These are phyloP conservation scores for Pseudocheirus occidentalis DNA, from an alignment of 2,797 vertebrate species.

Conservation along the genomic window DNA sequence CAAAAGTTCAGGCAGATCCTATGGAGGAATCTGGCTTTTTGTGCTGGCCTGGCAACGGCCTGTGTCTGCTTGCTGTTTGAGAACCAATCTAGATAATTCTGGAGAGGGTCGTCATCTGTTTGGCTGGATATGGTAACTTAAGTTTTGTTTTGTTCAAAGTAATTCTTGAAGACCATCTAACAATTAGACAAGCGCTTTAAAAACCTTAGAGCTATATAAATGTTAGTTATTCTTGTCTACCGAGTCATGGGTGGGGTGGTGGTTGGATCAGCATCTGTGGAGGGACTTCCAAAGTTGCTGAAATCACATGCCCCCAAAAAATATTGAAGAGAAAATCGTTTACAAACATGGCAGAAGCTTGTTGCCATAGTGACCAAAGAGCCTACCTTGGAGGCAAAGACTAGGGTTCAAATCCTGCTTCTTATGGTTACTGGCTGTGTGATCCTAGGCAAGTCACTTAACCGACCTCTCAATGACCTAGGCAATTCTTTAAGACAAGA, in stretches of 20 bases:
- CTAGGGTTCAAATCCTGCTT: neutral
- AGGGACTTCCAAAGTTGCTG: neutral
- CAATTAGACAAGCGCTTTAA: neutral
- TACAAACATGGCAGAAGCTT: neutral
- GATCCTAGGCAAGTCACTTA: neutral
- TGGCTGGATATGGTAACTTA: neutral
- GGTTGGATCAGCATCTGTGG: neutral
- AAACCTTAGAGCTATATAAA: neutral
- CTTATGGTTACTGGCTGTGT: neutral
- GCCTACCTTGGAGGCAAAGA: neutral
- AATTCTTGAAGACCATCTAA: neutral
- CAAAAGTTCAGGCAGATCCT: neutral
- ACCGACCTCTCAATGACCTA: neutral
- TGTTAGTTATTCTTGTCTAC: neutral
- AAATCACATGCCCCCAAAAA: neutral
- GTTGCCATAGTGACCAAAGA: neutral
- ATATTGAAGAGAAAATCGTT: neutral
- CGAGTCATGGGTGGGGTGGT: neutral
- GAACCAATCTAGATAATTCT: neutral
- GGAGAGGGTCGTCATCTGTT: neutral
- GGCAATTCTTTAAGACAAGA: neutral
- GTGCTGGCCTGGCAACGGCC: neutral
- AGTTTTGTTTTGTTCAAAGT: neutral
- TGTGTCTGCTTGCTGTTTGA: neutral
- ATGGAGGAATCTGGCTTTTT: neutral